Conservation (phyloP, 2,797 vertebrate species). For the Nannoperca australis region DNA sequence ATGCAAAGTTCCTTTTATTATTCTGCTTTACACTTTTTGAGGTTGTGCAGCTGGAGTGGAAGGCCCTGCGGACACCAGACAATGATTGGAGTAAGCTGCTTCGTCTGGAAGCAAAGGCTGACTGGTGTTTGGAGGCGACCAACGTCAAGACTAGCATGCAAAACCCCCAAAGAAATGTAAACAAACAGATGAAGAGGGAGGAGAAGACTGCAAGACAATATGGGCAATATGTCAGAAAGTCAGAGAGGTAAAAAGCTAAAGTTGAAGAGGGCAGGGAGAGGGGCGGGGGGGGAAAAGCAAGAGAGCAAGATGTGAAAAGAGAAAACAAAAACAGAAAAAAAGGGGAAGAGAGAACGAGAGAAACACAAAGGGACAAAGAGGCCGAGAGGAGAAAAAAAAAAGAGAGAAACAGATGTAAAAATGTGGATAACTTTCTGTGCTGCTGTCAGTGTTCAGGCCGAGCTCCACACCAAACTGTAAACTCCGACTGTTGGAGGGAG, state of each 20-base stretch:
- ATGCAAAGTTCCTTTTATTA: constrained; percentile 14
- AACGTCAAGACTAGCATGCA: constrained; percentile 25
- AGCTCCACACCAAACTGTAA: constrained; percentile 63
- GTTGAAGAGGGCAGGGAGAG: constrained; percentile 7
- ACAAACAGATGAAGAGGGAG: constrained; percentile 31
- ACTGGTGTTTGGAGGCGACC: constrained; percentile 36
- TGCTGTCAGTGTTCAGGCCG: constrained; percentile 56
- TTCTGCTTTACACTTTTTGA: constrained; percentile 45
- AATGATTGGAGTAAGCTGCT: constrained; percentile 46
- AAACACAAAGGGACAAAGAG: constrained; percentile 10
- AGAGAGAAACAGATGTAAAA: constrained; percentile 21
- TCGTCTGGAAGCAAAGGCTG: constrained; percentile 58
- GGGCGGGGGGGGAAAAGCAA: not conserved
- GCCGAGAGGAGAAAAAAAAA: not conserved
- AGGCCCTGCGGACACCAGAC: constrained; percentile 40
- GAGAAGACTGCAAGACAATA: not conserved
- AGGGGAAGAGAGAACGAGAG: not conserved
- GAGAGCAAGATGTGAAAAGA: not conserved
- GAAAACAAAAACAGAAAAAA: not conserved
- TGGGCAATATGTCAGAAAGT: constrained; percentile 2
- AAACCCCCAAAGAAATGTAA: constrained; percentile 21
- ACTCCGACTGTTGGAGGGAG: constrained; percentile 45
- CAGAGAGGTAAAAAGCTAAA: not conserved
- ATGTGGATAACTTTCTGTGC: constrained; percentile 36
- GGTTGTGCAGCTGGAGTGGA: constrained; percentile 56